These are phyloP conservation scores for Teleiodes luculella DNA, from an alignment of 2,888 invertebrate species.

Conservation along the genomic window DNA sequence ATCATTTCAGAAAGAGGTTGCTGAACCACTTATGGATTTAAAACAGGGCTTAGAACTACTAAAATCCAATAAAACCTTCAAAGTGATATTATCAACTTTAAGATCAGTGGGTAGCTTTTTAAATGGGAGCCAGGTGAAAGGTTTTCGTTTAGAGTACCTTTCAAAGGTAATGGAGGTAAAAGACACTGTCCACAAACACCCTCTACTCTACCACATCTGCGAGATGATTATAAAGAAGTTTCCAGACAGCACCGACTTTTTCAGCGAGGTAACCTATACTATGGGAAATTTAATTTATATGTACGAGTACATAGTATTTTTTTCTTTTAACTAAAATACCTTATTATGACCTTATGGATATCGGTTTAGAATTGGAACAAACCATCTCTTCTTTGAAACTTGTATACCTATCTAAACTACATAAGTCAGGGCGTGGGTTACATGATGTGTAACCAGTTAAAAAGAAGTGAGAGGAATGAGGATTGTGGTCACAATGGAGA, in stretches of 20 bases:
- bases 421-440: no score
- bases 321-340: no score
- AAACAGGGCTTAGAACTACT: constrained; percentile 97
- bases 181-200: constrained; percentile 99
- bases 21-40: constrained; percentile 98
- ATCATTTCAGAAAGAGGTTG: constrained; percentile 89
- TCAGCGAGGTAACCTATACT: constrained; percentile 89
- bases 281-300: no score
- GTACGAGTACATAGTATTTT: no score
- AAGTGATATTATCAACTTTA: constrained; percentile 94
- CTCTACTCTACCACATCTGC: constrained; percentile 97
- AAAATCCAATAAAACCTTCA: constrained; percentile 95
- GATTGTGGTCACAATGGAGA: no score
- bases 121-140: constrained; percentile 94
- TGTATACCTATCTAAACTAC: no score
- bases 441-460: no score
- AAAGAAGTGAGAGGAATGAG: no score
- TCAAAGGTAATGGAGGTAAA: constrained; percentile 99
- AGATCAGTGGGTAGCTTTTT: constrained; percentile 97
- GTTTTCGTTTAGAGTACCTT: constrained; percentile 98
- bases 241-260: constrained; percentile 96
- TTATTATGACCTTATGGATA: no score
- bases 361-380: no score
- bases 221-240: constrained; percentile 98
- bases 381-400: no score